Percentiles rank a stretch among this genome's conserved stretches.
phyloP scores from a whole-genome alignment of 2,797 vertebrate species.

The Oreochromis grahami region DNA sequence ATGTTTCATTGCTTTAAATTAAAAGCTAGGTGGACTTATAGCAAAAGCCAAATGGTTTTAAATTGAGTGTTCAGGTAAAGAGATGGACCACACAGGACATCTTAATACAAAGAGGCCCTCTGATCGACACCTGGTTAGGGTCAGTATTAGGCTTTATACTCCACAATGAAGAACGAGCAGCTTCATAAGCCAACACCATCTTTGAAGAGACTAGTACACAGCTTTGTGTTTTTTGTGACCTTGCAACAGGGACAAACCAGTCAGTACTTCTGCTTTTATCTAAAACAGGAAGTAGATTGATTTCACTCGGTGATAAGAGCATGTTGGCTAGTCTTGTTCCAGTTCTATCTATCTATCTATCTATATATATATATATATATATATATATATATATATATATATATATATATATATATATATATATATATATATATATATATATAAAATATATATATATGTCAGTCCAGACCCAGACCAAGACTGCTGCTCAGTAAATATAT shows the following conservation, averaged over 20 bases:
- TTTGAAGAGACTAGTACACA: neutral
- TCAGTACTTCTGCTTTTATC: conserved; percentile 19
- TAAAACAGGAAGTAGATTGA: conserved; percentile 13
- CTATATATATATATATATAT: neutral
- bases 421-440: too few relatives aligned
- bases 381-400: too few relatives aligned
- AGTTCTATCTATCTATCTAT: neutral
- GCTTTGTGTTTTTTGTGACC: neutral
- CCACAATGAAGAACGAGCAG: conserved; percentile 4
- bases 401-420: too few relatives aligned
- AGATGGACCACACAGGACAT: neutral
- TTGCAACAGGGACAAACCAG: neutral
- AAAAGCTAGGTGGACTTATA: conserved; percentile 46
- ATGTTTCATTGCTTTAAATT: conserved; percentile 51
- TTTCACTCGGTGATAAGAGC: conserved; percentile 22
- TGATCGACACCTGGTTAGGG: neutral
- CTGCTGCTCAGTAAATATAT: too few relatives aligned
- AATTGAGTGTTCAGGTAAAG: conserved; percentile 5
- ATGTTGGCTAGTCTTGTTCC: conserved; percentile 10
- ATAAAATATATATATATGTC: too few relatives aligned
- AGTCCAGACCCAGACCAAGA: too few relatives aligned
- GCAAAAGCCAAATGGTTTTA: conserved; percentile 48
- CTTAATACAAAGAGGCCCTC: neutral
- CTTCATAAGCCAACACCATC: conserved; percentile 1
- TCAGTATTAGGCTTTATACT: conserved; percentile 20